phyloP scores from a whole-genome alignment of 2,888 invertebrate species.

The Perdita meconis region DNA sequence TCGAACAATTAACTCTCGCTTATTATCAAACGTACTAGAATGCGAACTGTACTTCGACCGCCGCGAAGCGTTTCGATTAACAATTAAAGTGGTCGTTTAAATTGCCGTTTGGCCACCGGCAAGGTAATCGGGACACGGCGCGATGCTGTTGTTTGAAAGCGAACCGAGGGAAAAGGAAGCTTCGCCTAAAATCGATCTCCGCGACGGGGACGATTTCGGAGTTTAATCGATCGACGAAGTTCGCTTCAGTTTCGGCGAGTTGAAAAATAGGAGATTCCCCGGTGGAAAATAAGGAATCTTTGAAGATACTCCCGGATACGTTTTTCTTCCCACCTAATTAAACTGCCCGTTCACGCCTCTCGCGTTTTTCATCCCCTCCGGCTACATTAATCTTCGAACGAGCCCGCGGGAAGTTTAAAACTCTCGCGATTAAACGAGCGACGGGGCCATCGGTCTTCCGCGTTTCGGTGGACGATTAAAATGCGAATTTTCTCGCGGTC shows the following conservation, averaged over 20 bases:
- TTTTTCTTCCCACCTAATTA: conserved; percentile 51
- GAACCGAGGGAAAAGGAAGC: not conserved
- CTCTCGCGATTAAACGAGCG: conserved; percentile 53
- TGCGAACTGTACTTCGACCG: not conserved
- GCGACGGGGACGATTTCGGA: too few species aligned
- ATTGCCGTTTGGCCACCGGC: conserved; percentile 2
- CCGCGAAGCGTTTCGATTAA: conserved; percentile 21
- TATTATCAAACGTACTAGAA: conserved; percentile 38
- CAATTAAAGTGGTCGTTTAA: conserved; percentile 27
- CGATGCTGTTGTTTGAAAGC: not conserved
- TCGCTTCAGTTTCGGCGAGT: too few species aligned
- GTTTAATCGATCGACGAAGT: too few species aligned
- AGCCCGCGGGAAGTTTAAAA: conserved; percentile 49
- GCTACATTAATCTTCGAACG: conserved; percentile 58
- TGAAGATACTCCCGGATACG: conserved; percentile 13
- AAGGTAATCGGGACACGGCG: not conserved
- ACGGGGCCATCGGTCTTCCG: conserved; percentile 35
- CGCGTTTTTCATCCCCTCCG: conserved; percentile 37
- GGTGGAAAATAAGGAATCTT: not conserved
- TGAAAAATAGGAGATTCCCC: too few species aligned
- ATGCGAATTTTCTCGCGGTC: conserved; percentile 32
- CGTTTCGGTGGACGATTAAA: conserved; percentile 35
- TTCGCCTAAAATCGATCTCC: not conserved
- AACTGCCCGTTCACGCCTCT: conserved; percentile 49
- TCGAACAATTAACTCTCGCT: conserved; percentile 51